phyloP scores from a whole-genome alignment of 2,797 vertebrate species.

The Cynodonichthys magdalenae region DNA sequence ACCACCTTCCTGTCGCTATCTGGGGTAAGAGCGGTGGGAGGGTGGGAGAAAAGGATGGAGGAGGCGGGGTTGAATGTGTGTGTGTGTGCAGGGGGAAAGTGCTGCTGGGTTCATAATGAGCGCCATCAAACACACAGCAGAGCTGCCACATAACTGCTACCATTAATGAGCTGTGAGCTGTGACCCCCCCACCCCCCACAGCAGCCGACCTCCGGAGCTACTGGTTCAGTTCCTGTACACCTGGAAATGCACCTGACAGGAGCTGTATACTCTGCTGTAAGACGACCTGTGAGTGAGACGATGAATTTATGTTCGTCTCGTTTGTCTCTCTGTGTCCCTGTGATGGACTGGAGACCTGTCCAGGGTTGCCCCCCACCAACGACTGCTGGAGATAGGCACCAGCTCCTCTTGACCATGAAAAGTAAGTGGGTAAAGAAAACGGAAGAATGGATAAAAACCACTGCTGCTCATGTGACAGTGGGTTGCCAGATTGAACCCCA shows the following conservation, averaged over 20 bases:
- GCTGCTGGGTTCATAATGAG: slow-evolving; percentile 54
- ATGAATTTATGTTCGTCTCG: too few species aligned
- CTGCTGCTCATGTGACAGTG: too few species aligned
- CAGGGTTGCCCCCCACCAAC: too few species aligned
- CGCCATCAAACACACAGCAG: slow-evolving; percentile 78
- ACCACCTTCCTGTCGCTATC: slow-evolving; percentile 25
- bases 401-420: too few species aligned
- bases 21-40: slow-evolving; percentile 18
- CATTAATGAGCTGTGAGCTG: slow-evolving; percentile 70
- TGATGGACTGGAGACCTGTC: too few species aligned
- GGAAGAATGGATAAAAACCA: too few species aligned
- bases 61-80: too few species aligned
- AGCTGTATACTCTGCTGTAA: slow-evolving; percentile 6
- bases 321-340: too few species aligned
- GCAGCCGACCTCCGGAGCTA: slow-evolving; percentile 67
- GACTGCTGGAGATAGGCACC: too few species aligned
- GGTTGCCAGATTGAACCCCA: too few species aligned
- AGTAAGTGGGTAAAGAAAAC: too few species aligned
- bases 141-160: slow-evolving; percentile 72
- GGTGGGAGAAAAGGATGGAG: too few species aligned
- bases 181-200: slow-evolving; percentile 63
- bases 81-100: slow-evolving; percentile 22
- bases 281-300: not conserved
- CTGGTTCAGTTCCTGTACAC: slow-evolving; percentile 57
- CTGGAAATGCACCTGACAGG: slow-evolving; percentile 28